Percentiles rank a stretch among this genome's conserved stretches.
Evolutionary conservation across 2,888 invertebrate species (phyloP).

Genomic region (Hypercompe scribonia): DNA sequence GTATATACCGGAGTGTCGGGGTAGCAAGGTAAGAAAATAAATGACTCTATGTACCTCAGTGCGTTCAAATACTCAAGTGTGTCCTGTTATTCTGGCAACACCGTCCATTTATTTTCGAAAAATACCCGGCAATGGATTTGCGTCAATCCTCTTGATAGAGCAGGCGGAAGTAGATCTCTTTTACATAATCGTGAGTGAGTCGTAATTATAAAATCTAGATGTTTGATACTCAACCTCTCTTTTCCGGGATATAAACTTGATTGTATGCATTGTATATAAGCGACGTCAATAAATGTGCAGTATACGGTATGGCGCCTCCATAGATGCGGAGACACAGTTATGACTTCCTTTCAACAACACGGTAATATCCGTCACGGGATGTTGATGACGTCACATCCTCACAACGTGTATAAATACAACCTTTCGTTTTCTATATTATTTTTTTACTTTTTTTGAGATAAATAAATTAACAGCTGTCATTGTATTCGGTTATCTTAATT

Average conservation of each 20-base stretch:
- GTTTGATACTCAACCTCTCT: not conserved
- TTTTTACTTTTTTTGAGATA: not conserved
- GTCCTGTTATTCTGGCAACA: too few species aligned
- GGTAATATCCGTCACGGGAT: not conserved
- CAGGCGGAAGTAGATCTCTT: too few species aligned
- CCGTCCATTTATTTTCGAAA: too few species aligned
- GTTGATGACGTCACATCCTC: not conserved
- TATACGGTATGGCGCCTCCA: not conserved
- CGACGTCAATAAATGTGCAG: not conserved
- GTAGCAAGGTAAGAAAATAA: too few species aligned
- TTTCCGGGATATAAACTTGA: not conserved
- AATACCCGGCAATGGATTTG: too few species aligned
- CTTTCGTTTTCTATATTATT: not conserved
- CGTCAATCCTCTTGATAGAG: too few species aligned
- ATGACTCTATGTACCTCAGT: too few species aligned
- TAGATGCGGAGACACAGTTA: not conserved
- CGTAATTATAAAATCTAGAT: too few species aligned
- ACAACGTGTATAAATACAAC: not conserved
- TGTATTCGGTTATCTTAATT: not conserved
- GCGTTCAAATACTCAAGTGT: too few species aligned
- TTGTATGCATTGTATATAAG: not conserved
- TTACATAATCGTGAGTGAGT: too few species aligned
- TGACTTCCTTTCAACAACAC: constrained; percentile 2
- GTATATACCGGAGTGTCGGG: too few species aligned
- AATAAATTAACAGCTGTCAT: not conserved